Evolutionary conservation across 64 coral and sea anemone species (phyloP), one percentile per base, ranked within the genome.

Genomic region (Hydrozoanthus tunicans): DNA sequence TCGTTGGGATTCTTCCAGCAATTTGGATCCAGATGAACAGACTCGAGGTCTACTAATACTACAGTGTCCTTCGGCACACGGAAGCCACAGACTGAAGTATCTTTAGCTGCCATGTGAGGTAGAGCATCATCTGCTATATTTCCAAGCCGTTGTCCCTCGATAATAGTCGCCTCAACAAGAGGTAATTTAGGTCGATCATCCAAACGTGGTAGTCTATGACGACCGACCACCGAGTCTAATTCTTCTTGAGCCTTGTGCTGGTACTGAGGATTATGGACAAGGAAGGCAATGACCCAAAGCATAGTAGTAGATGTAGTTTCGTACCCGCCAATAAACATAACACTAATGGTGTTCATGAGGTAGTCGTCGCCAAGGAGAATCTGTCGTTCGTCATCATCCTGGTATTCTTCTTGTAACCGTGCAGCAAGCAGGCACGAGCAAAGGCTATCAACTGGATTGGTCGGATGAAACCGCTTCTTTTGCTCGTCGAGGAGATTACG

Each of bases 291-390:
- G 6, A 14, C 54, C 79, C 79, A 81, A 10, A 52, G 61, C 59
- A 83, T 7, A 27, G 81, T 84, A 3, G 59, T 65, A 24, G 60
- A 32, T 10, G 20, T 65, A 11, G 81, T 84, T 23, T 84, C 81
- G 81, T n/a, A 84, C 5, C 81, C 81, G 10, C 7, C 81, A 3
- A 10, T 20, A 69, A 84, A 3, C 81, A 84, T 84, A 8, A 66
- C 62, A 7, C 7, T 51, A 32, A 84, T 65, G 23, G 8, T 66
- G 23, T 68, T 66, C 60, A 84, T 66, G 14, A 65, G 27, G 60
- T 84, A n/a, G 10, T 84, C 61, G 66, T 84, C 79, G 10, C 51
- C 11, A 7, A 81, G 10, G 17, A 81, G 25, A 54, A 25, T 15
- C 6, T 4, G 0, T 9, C 24, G 13, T 12, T 81, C 79, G 7